Evolutionary conservation across 2,888 invertebrate genomes (phyloP).

Genomic region (Tineola bisselliella): DNA sequence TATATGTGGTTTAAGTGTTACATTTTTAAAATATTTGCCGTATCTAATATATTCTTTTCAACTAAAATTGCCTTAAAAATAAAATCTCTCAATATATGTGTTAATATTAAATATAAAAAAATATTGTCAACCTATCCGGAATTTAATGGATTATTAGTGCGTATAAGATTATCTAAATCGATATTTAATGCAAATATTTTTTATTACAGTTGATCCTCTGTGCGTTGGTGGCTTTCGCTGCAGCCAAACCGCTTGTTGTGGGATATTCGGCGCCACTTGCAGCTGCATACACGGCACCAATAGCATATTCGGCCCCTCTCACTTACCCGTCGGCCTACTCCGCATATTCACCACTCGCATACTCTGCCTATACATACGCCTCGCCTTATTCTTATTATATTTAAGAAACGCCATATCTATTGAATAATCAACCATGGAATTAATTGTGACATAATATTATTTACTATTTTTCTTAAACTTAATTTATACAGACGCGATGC

Average conservation of each 20-base stretch:
- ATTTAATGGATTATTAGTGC: too few species aligned
- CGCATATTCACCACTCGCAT: slow-evolving; percentile 45
- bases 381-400: slow-evolving; percentile 13
- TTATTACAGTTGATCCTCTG: slow-evolving; percentile 40
- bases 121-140: too few species aligned
- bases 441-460: too few species aligned
- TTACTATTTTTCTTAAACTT: not conserved
- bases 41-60: too few species aligned
- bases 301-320: slow-evolving; percentile 36
- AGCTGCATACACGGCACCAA: slow-evolving; percentile 33
- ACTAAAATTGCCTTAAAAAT: too few species aligned
- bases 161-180: too few species aligned
- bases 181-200: not conserved
- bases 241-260: slow-evolving; percentile 45
- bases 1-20: too few species aligned
- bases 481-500: too few species aligned
- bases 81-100: too few species aligned
- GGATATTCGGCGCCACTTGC: slow-evolving; percentile 26
- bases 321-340: slow-evolving; percentile 38
- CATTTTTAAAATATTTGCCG: too few species aligned
- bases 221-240: slow-evolving; percentile 41
- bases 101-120: too few species aligned
- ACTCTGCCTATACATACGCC: slow-evolving; percentile 35
- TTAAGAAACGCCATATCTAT: not conserved
- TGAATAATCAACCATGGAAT: not conserved